Evolutionary conservation across 2,797 vertebrate species (phyloP).

Genomic region (Acanthornis magna): DNA sequence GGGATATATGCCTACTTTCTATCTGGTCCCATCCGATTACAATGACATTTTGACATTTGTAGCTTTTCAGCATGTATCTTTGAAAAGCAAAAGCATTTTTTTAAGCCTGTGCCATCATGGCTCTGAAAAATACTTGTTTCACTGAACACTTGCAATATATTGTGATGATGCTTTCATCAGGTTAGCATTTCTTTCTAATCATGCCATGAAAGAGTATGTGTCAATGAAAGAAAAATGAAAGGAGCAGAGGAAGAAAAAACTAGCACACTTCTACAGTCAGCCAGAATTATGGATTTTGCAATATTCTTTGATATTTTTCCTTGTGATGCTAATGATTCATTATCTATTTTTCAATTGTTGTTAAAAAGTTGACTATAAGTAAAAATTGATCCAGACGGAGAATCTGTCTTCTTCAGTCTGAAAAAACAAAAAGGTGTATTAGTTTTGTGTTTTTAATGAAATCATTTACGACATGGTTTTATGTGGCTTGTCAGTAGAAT

Average conservation of each 20-base stretch:
- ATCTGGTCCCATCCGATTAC: background rate
- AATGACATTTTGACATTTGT: background rate
- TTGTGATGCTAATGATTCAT: background rate
- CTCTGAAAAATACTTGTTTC: conserved; percentile 20
- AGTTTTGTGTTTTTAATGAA: background rate
- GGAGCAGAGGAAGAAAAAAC: background rate
- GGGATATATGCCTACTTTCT: background rate
- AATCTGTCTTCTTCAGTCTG: background rate
- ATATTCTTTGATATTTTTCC: background rate
- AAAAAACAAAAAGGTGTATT: background rate
- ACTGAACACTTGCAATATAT: background rate
- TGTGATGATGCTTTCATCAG: background rate
- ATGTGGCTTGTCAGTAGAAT: background rate
- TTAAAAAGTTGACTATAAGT: background rate
- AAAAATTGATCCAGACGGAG: background rate
- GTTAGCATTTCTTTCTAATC: conserved; percentile 26
- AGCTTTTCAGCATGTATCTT: background rate
- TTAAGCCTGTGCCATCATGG: background rate
- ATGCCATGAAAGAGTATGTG: background rate
- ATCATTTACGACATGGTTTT: background rate
- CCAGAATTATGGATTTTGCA: background rate
- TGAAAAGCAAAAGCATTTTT: background rate
- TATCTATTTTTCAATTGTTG: background rate
- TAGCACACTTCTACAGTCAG: background rate
- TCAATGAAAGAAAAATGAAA: conserved; percentile 23